These are phyloP conservation scores for Ophraella communa DNA, from an alignment of 2,888 invertebrate species.

Conservation along the genomic window DNA sequence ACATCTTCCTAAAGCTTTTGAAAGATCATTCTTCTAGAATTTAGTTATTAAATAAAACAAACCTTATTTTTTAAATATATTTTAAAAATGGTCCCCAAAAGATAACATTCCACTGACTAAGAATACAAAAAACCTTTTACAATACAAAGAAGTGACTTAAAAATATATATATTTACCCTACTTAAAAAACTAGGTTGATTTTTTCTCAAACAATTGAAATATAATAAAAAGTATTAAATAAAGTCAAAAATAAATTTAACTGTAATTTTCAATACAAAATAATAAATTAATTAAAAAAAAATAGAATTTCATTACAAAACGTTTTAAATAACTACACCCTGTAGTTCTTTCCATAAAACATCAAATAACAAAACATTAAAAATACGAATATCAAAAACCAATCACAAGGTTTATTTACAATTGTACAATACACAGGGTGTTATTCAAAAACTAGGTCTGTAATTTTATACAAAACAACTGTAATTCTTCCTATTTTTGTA, in stretches of 20 bases:
- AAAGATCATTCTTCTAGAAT: too few species aligned
- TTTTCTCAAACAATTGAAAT: slow-evolving; percentile 4
- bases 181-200: slow-evolving; percentile 7
- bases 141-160: slow-evolving; percentile 33
- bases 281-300: slow-evolving; percentile 23
- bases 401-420: slow-evolving; percentile 24
- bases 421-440: slow-evolving; percentile 26
- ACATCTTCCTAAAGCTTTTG: too few species aligned
- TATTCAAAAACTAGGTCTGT: slow-evolving; percentile 10
- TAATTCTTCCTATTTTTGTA: not conserved
- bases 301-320: slow-evolving; percentile 22
- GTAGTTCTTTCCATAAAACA: slow-evolving; percentile 18
- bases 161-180: slow-evolving; percentile 20
- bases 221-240: slow-evolving; percentile 8
- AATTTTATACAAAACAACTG: slow-evolving; percentile 4
- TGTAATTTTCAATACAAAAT: slow-evolving; percentile 11
- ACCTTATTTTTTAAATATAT: slow-evolving; percentile 43
- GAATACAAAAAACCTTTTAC: slow-evolving; percentile 45
- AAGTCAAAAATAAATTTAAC: slow-evolving; percentile 15
- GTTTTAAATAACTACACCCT: slow-evolving; percentile 17
- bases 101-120: slow-evolving; percentile 53
- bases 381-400: slow-evolving; percentile 25
- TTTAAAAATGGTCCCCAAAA: slow-evolving; percentile 53
- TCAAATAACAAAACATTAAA: slow-evolving; percentile 23
- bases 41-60: not conserved